These are phyloP conservation scores for Megathymus violae DNA, from an alignment of 1,140 invertebrate genomes.

Conservation along the genomic window DNA sequence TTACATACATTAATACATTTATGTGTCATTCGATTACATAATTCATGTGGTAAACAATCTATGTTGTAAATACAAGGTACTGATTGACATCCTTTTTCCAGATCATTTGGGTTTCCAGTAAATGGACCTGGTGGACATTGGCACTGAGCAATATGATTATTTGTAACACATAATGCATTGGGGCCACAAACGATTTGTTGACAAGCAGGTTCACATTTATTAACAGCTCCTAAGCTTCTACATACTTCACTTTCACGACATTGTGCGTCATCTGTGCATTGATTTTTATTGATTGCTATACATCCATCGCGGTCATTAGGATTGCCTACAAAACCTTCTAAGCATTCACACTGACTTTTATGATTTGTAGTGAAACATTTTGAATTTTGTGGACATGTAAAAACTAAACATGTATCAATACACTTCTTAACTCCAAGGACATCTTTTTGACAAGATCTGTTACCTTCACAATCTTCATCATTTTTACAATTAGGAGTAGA, in stretches of 20 bases:
- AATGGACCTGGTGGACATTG: slow-evolving; percentile 93
- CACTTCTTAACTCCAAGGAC: slow-evolving; percentile 94
- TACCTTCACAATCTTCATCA: slow-evolving; percentile 88
- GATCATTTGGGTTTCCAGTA: slow-evolving; percentile 92
- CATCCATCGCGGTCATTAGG: slow-evolving; percentile 95
- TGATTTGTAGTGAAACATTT: slow-evolving; percentile 90
- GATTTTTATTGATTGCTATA: slow-evolving; percentile 87
- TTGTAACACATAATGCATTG: slow-evolving; percentile 92
- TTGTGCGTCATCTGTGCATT: slow-evolving; percentile 91
- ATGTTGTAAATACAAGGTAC: slow-evolving; percentile 94
- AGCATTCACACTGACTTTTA: slow-evolving; percentile 91
- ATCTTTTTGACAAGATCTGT: slow-evolving; percentile 90
- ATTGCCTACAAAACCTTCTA: slow-evolving; percentile 92
- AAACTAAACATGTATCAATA: slow-evolving; percentile 88
- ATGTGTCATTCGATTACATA: slow-evolving; percentile 92
- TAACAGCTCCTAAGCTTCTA: slow-evolving; percentile 74
- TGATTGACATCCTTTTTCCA: slow-evolving; percentile 88
- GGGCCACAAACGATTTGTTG: slow-evolving; percentile 91
- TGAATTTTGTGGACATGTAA: slow-evolving; percentile 93
- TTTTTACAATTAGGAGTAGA: slow-evolving; percentile 91
- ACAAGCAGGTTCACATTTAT: slow-evolving; percentile 90
- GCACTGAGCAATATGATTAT: slow-evolving; percentile 94
- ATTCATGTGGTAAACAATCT: slow-evolving; percentile 90
- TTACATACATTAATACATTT: slow-evolving; percentile 93
- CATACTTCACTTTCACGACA: slow-evolving; percentile 92